phyloP scores from a whole-genome alignment of 2,797 vertebrate species.

The Acanthurus leucopareius region DNA sequence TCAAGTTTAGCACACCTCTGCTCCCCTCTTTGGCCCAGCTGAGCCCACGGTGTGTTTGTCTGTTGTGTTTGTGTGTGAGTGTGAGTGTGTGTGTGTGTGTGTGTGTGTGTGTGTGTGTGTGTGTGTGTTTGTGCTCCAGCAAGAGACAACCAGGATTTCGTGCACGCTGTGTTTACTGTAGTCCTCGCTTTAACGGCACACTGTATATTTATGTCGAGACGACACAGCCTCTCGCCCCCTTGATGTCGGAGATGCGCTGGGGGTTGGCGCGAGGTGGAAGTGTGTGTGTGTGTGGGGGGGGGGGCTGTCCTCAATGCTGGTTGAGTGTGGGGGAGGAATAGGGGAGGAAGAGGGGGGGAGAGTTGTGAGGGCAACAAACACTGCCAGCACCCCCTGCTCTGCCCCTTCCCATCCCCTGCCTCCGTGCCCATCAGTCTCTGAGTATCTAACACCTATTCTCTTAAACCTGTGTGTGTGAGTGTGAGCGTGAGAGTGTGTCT shows the following conservation, averaged over 20 bases:
- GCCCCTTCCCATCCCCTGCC: slow-evolving; percentile 20
- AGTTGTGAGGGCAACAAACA: slow-evolving; percentile 66
- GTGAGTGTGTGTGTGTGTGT: too few species aligned
- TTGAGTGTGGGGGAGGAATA: slow-evolving; percentile 18
- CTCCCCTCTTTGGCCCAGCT: slow-evolving; percentile 80
- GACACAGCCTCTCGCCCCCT: slow-evolving; percentile 73
- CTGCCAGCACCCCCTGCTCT: slow-evolving; percentile 33
- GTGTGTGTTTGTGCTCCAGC: slow-evolving; percentile 62
- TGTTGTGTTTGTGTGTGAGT: too few species aligned
- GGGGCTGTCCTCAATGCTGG: slow-evolving; percentile 47
- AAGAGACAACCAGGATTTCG: slow-evolving; percentile 71
- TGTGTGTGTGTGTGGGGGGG: slow-evolving; percentile 6
- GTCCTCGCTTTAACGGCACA: slow-evolving; percentile 73
- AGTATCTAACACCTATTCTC: slow-evolving; percentile 28
- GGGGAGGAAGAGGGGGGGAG: slow-evolving; percentile 7
- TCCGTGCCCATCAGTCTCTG: slow-evolving; percentile 31
- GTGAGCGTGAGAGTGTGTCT: too few species aligned
- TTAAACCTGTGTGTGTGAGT: too few species aligned
- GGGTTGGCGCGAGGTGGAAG: slow-evolving; percentile 63
- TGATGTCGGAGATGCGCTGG: slow-evolving; percentile 74
- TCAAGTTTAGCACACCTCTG: slow-evolving; percentile 85
- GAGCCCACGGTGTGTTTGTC: slow-evolving; percentile 79
- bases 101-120: slow-evolving; percentile 51
- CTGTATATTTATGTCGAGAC: slow-evolving; percentile 81
- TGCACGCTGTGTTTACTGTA: slow-evolving; percentile 77